Evolutionary conservation across 2,797 vertebrate species (phyloP), one percentile per base, ranked within the genome.

Genomic region (Onychomys torridus): DNA sequence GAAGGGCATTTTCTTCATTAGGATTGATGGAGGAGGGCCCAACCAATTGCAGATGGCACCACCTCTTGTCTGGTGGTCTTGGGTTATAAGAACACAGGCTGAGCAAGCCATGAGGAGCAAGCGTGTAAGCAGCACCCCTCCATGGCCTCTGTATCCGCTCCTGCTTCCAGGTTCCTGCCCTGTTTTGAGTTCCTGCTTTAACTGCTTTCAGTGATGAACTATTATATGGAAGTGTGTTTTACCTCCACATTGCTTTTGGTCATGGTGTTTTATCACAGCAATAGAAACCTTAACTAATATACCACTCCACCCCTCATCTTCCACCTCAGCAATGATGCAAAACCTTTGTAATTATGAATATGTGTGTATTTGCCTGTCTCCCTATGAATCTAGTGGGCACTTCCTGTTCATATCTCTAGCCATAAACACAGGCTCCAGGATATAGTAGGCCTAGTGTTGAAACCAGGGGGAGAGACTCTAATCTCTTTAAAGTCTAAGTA

Each of bases 401-500:
- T 77, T 91, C 19, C 37, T 75, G 75, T 73, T 76, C 71, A 40
- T 63, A 10, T 52, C 11, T 46, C 34, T 13, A 87, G 52, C 37
- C 86, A 29, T 32, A 78, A 73, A 71, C 46, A n/a, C 12, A 76
- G 16, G 16, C 4, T 71, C 79, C 46, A 34, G 63, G 67, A 46
- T 25, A 69, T 16, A 86, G 61, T 27, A 79, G 71, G 57, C 40
- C 91, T 91, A 71, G 76, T 43, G 87, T 82, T 0, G 0, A 75
- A 79, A 69, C 21, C 59, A 81, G 49, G 25, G 6, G 3, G 13
- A 88, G 10, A 84, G 37, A 76, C 52, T 71, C 32, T 87, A 79
- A 84, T 79, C 81, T 86, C 63, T 57, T 21, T 85, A 63, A 85
- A 76, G 69, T 86, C 69, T n/a, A 19, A 95, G 55, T 75, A 83